Conservation (phyloP, 1,140 invertebrate species). For the Telenomus remus region DNA sequence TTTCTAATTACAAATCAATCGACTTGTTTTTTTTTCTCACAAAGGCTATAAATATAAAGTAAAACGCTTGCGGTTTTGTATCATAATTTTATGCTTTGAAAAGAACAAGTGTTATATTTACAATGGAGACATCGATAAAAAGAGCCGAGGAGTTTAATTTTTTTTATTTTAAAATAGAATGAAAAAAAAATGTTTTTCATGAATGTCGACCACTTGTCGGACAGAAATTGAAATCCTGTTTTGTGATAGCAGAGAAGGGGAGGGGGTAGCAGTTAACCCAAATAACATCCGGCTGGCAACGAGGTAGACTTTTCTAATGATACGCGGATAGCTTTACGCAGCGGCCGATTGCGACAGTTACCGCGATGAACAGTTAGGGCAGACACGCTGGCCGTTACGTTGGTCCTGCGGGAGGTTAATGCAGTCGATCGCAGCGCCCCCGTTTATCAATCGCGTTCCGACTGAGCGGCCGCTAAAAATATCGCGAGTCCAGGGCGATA, state of each 20-base stretch:
- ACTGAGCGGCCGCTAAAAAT: conserved; percentile 17
- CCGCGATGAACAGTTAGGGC: conserved; percentile 50
- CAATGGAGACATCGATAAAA: too few species aligned
- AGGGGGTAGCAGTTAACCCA: conserved; percentile 15
- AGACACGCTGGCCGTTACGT: conserved; percentile 32
- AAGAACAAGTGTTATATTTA: too few species aligned
- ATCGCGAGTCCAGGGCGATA: conserved; percentile 24
- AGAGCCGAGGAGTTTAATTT: too few species aligned
- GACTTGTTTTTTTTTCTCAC: not conserved
- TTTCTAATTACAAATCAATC: not conserved
- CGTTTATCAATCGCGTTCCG: conserved; percentile 34
- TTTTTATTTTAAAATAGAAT: too few species aligned
- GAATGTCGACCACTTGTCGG: not conserved
- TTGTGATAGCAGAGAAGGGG: not conserved
- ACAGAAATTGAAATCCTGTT: conserved; percentile 14
- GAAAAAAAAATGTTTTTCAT: not conserved
- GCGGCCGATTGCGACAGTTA: conserved; percentile 31
- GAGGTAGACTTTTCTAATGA: conserved; percentile 10
- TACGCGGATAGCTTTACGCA: conserved; percentile 27
- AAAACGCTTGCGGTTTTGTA: too few species aligned
- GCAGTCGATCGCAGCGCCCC: conserved; percentile 36
- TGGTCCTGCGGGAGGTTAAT: conserved; percentile 52
- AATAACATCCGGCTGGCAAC: conserved; percentile 8
- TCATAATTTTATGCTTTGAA: too few species aligned
- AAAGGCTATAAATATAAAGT: too few species aligned